A percentile compares a stretch with the other conserved stretches of the same genome.
Conservation (phyloP, 1,140 invertebrate genomes). For the Rhopalosiphum maidis region DNA sequence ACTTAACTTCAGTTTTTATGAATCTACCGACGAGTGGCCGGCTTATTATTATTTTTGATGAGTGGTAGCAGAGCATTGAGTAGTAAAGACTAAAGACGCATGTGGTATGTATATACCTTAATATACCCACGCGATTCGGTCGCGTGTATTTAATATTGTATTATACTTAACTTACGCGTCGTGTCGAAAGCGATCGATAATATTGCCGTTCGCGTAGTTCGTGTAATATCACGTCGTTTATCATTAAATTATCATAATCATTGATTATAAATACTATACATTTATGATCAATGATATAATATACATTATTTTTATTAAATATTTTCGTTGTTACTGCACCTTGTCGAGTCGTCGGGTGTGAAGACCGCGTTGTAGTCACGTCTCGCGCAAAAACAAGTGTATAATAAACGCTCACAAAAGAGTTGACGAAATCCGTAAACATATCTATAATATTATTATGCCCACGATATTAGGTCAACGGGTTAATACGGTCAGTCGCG, state of each 20-base stretch:
- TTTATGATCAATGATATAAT: not conserved
- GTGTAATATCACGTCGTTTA: not conserved
- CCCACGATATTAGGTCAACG: slow-evolving; percentile 26
- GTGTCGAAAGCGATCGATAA: not conserved
- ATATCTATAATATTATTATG: not conserved
- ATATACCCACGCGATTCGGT: too few species aligned
- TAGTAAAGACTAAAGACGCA: not conserved
- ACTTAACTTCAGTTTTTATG: not conserved
- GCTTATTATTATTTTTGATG: not conserved
- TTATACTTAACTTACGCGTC: too few species aligned
- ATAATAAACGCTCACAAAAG: not conserved
- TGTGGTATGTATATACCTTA: too few species aligned
- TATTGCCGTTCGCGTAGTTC: not conserved
- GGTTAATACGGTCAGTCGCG: slow-evolving; percentile 28
- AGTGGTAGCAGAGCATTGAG: too few species aligned
- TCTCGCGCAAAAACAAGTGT: not conserved
- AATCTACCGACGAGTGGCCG: not conserved
- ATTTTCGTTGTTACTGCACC: not conserved
- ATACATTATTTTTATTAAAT: not conserved
- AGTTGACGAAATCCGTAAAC: slow-evolving; percentile 23
- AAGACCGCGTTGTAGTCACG: not conserved
- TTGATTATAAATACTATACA: too few species aligned
- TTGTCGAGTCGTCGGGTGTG: not conserved
- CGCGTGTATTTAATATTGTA: not conserved
- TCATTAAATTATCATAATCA: not conserved